These are phyloP conservation scores for Scomber colias DNA, from an alignment of 2,113 vertebrate genomes.

Conservation along the genomic window DNA sequence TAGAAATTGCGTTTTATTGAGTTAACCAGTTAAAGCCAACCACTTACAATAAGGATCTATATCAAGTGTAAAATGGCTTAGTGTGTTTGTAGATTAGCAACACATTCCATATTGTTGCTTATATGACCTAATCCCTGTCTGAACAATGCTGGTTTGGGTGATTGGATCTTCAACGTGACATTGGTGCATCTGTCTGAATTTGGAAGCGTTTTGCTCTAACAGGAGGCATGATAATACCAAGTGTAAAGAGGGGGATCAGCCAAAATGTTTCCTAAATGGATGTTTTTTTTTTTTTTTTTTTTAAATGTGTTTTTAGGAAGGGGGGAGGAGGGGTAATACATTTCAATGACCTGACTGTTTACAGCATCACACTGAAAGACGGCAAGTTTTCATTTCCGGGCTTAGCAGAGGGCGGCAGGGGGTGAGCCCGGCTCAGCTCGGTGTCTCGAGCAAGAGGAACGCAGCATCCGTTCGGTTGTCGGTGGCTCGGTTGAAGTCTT, in stretches of 20 bases:
- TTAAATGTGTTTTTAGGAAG: background rate
- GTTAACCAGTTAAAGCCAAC: conserved; percentile 25
- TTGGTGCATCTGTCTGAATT: background rate
- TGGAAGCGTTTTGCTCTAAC: conserved; percentile 12
- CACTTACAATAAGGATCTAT: background rate
- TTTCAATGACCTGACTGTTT: conserved; percentile 26
- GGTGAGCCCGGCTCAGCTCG: conserved; percentile 13
- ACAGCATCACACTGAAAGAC: conserved; percentile 26
- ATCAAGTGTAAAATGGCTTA: conserved; percentile 25
- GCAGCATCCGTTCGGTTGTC: conserved; percentile 39
- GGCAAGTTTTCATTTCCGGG: conserved; percentile 67
- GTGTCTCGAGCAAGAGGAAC: conserved; percentile 49
- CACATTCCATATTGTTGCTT: conserved; percentile 23
- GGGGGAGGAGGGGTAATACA: background rate
- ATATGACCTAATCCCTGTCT: conserved; percentile 15
- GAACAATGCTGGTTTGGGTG: conserved; percentile 4
- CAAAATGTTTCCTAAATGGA: conserved; percentile 42
- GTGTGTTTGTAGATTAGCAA: conserved; percentile 41
- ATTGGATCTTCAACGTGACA: background rate
- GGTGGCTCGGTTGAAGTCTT: conserved; percentile 67
- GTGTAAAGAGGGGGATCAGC: conserved; percentile 33
- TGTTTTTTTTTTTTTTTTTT: background rate
- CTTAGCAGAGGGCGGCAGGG: conserved; percentile 1
- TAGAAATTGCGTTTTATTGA: background rate
- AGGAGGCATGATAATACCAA: conserved; percentile 7